Base-by-base conservation (phyloP, 2,797 vertebrate genomes). In the Lindbergichthys nudifrons region DNA sequence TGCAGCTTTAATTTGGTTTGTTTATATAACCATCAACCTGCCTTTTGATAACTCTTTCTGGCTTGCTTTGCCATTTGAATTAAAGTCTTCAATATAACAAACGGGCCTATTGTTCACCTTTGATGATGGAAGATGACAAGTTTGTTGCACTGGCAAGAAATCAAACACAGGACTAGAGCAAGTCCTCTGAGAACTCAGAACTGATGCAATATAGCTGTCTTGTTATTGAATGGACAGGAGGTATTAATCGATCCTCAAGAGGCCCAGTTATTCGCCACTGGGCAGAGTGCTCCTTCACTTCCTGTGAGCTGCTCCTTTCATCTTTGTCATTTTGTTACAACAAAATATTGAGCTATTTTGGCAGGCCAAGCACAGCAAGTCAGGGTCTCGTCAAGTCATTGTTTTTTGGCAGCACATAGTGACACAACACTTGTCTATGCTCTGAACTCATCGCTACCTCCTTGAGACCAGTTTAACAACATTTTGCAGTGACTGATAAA, bases 191-290 rank as follows among this genome's bases (percentile, higher is more conserved):
- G 48, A 45, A 26, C 69, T 48, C 11, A 26, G 39, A 48, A 54
- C 57, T 42, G 43, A 77, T 63, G 50, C 32, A 68, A 54, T 65
- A 70, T 70, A 16, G 39, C 50, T 12, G 15, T 48, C 39, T 3
- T 57, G 23, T 48, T 39, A 43, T 18, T 70, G 54, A 77, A 59
- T 21, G 50, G 73, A 60, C 43, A 70, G 53, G 15, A n/a, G 58
- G 30, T 52, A 62, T 75, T 61, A 57, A 63, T 13, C 21, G 30
- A 19, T 69, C 12, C 53, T 30, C 58, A 0, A 2, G 39, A 73
- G 57, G 47, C 36, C 36, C 46, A 32, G 54, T 7, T 46, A 18
- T 21, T 68, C 18, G 2, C 58, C 42, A 59, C 42, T 32, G 47
- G 18, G 19, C 46, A 51, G 10, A 64, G 19, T 0, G 0, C 52